Percentiles rank a stretch among this genome's conserved stretches.
Evolutionary conservation across 1,140 invertebrate species (phyloP).

Genomic region (Caerostris extrusa): DNA sequence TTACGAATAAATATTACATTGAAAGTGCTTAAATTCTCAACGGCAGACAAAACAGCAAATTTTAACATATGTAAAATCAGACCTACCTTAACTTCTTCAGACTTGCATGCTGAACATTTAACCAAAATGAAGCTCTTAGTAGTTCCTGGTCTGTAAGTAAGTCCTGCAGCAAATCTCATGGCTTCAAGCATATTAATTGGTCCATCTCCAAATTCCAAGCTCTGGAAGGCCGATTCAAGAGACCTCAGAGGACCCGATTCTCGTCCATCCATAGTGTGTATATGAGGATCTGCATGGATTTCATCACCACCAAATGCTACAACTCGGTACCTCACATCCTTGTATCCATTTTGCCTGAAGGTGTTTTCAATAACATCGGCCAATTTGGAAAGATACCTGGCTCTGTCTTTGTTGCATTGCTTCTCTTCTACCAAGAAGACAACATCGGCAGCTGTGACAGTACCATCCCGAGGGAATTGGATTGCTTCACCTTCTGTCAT

Average conservation of each 20-base stretch:
- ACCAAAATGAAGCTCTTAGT: slow-evolving; percentile 92
- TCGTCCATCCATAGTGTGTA: slow-evolving; percentile 82
- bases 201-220: slow-evolving; percentile 82
- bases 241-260: slow-evolving; percentile 81
- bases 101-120: slow-evolving; percentile 87
- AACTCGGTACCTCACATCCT: slow-evolving; percentile 87
- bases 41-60: background rate
- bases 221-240: slow-evolving; percentile 79
- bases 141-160: slow-evolving; percentile 91
- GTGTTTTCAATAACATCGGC: slow-evolving; percentile 81
- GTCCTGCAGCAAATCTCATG: slow-evolving; percentile 87
- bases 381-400: slow-evolving; percentile 79
- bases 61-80: background rate
- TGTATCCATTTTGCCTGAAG: slow-evolving; percentile 80
- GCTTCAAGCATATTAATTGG: slow-evolving; percentile 88
- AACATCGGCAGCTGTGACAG: slow-evolving; percentile 87
- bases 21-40: background rate
- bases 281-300: slow-evolving; percentile 87
- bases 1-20: background rate
- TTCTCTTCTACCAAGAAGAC: slow-evolving; percentile 94
- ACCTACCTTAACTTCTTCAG: slow-evolving; percentile 82
- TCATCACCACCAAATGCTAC: slow-evolving; percentile 90
- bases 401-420: slow-evolving; percentile 88
- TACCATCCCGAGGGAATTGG: slow-evolving; percentile 78
- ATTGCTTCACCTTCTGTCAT: slow-evolving; percentile 80